These are phyloP conservation scores for Maniola hyperantus DNA, from an alignment of 2,888 invertebrate species.

Conservation along the genomic window DNA sequence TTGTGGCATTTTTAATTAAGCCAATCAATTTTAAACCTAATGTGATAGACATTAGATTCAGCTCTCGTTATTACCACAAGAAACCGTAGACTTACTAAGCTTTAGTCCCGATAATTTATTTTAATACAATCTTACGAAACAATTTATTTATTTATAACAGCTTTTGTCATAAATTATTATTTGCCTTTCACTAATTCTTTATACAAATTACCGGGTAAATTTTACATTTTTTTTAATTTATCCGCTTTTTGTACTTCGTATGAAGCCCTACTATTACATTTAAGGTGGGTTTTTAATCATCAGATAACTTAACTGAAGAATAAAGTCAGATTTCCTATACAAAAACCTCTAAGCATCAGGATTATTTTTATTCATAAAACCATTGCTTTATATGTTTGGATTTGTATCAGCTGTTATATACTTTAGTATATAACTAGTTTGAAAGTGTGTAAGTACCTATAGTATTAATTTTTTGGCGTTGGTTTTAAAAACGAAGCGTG, in stretches of 20 bases:
- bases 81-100: conserved; percentile 3
- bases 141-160: background rate
- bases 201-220: background rate
- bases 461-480: background rate
- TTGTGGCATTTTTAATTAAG: conserved; percentile 1
- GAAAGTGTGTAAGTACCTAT: no score
- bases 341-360: no score
- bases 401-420: no score
- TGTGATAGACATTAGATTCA: background rate
- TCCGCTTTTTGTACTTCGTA: no score
- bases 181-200: background rate
- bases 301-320: no score
- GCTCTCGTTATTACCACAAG: conserved; percentile 4
- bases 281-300: background rate
- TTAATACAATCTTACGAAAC: background rate
- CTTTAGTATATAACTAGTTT: no score
- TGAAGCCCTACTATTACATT: background rate
- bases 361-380: no score
- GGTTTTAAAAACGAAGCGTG: no score
- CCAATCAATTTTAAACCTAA: background rate
- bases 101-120: background rate
- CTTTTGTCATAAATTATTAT: conserved; percentile 5
- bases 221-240: background rate
- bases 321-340: no score
- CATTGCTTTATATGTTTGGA: no score